Evolutionary conservation across 2,113 vertebrate species (phyloP).

Genomic region (Bubalus kerabau): DNA sequence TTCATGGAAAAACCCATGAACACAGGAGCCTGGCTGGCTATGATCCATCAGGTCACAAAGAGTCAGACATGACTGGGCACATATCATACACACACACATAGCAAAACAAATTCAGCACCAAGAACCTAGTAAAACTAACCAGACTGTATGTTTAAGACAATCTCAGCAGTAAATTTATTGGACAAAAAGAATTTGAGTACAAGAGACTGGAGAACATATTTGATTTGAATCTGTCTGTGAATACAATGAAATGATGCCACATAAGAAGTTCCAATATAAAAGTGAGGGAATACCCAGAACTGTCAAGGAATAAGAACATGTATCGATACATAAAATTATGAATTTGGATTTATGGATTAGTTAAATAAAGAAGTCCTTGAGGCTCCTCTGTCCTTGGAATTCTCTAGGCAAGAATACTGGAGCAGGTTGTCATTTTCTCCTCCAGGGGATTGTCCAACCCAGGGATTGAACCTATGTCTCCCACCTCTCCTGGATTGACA

Average conservation of each 20-base stretch:
- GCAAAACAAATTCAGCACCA: neutral
- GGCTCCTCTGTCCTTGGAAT: neutral
- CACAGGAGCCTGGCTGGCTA: neutral
- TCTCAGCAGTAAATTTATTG: neutral
- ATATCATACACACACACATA: neutral
- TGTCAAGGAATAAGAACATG: neutral
- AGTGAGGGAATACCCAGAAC: neutral
- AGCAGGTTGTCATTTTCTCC: neutral
- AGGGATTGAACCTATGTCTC: neutral
- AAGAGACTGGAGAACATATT: rapidly evolving
- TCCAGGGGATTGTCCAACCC: neutral
- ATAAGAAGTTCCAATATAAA: neutral
- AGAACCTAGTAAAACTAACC: neutral
- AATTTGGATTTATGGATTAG: neutral
- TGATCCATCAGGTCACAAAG: neutral
- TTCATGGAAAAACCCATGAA: neutral
- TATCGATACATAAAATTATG: neutral
- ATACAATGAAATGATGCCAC: neutral
- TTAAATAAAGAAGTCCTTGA: neutral
- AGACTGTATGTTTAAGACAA: neutral
- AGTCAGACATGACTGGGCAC: neutral
- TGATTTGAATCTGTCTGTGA: neutral
- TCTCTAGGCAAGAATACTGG: neutral
- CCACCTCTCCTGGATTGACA: neutral
- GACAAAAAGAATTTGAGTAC: neutral